Percentiles rank a stretch among this genome's conserved stretches.
Conservation (phyloP, 2,113 vertebrate species). For the Phylloscopus trochilus region DNA sequence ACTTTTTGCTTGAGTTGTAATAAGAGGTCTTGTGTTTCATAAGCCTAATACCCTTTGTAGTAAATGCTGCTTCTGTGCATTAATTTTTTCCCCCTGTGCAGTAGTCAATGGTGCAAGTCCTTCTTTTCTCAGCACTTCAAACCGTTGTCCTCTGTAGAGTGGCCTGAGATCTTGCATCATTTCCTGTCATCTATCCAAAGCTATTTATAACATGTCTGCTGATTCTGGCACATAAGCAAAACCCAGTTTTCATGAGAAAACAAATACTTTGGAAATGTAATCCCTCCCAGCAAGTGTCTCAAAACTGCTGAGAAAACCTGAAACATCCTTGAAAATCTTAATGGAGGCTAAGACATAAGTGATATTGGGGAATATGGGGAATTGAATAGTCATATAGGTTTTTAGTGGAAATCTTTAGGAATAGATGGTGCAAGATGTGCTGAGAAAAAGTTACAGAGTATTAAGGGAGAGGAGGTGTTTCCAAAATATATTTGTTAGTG, state of each 20-base stretch:
- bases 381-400: not conserved
- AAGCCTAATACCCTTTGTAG: not conserved
- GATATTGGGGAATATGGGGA: not conserved
- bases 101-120: not conserved
- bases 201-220: constrained; percentile 47
- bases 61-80: not conserved
- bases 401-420: not conserved
- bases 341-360: not conserved
- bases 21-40: not conserved
- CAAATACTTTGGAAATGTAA: constrained; percentile 5
- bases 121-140: constrained; percentile 6
- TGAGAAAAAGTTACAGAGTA: not conserved
- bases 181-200: constrained; percentile 51
- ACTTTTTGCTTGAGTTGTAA: not conserved
- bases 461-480: not conserved
- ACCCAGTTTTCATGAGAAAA: constrained; percentile 6
- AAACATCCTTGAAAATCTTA: not conserved
- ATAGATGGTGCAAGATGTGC: not conserved
- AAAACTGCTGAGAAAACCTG: not conserved
- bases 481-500: not conserved
- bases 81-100: not conserved
- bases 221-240: constrained; percentile 30
- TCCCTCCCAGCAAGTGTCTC: not conserved
- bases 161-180: constrained; percentile 47
- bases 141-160: constrained; percentile 12